A percentile compares a stretch with the other conserved stretches of the same genome.
Conservation (phyloP, 2,888 invertebrate species). For the Laspeyria flexula region DNA sequence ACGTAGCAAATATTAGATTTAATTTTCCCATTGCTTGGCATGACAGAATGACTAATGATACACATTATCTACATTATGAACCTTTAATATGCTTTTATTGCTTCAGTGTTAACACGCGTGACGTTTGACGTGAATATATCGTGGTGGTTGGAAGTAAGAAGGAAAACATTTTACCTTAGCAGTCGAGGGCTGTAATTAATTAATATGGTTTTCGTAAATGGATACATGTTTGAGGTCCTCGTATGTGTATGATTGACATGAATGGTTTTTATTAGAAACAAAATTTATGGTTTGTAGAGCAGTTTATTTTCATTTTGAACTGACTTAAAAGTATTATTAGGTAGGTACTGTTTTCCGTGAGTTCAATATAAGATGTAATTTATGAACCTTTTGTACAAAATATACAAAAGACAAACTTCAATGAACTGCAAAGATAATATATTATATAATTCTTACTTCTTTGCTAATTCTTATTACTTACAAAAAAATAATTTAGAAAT, state of each 20-base stretch:
- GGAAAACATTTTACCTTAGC: constrained; percentile 22
- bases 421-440: too few relatives aligned
- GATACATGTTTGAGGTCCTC: background rate
- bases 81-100: constrained; percentile 49
- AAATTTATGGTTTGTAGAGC: background rate
- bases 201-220: constrained; percentile 9
- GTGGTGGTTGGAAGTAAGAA: constrained; percentile 18
- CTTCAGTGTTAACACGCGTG: constrained; percentile 39
- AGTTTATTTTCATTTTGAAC: background rate
- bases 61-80: constrained; percentile 38
- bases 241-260: background rate
- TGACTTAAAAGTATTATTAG: too few relatives aligned
- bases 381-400: too few relatives aligned
- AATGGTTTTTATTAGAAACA: background rate
- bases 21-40: constrained; percentile 46
- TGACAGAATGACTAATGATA: constrained; percentile 48
- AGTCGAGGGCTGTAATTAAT: constrained; percentile 13
- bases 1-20: constrained; percentile 46
- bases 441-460: too few relatives aligned
- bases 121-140: constrained; percentile 33
- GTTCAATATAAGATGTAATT: too few relatives aligned
- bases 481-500: too few relatives aligned
- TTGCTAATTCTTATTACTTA: too few relatives aligned
- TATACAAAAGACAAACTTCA: too few relatives aligned
- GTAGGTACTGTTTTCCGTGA: too few relatives aligned